Evolutionary conservation across 2,888 invertebrate genomes (phyloP).

Genomic region (Rapana venosa): DNA sequence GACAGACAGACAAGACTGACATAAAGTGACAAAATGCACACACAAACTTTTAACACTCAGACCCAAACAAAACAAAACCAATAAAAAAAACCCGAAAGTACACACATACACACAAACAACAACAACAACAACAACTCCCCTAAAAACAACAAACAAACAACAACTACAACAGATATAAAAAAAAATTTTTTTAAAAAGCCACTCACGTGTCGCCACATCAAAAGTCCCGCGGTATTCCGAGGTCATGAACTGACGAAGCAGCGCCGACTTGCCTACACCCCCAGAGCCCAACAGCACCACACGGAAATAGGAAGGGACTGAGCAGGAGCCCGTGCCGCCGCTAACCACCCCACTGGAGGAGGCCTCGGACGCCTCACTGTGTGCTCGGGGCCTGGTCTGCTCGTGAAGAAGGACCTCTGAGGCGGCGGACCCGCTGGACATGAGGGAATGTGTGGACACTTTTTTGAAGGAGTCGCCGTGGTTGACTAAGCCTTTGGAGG

Average conservation of each 20-base stretch:
- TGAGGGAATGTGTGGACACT: conserved; percentile 90
- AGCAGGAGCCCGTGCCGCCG: conserved; percentile 27
- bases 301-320: conserved; percentile 79
- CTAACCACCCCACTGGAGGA: conserved; percentile 39
- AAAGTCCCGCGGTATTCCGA: conserved; percentile 84
- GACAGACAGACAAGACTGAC: not conserved
- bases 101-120: not conserved
- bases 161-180: not conserved
- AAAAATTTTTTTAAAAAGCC: too few relatives aligned
- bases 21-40: not conserved
- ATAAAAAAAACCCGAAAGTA: too few relatives aligned
- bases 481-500: conserved; percentile 93
- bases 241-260: conserved; percentile 85
- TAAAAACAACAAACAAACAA: not conserved
- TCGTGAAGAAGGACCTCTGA: not conserved
- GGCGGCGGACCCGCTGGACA: conserved; percentile 82
- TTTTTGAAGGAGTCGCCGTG: conserved; percentile 94
- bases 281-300: conserved; percentile 84
- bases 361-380: conserved; percentile 45
- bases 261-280: conserved; percentile 85
- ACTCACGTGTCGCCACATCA: conserved; percentile 49
- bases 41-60: not conserved
- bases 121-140: not conserved
- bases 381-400: conserved; percentile 27
- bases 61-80: not conserved